Base-by-base conservation (phyloP, 2,797 vertebrate genomes). In the Phaenicophaeus curvirostris region DNA sequence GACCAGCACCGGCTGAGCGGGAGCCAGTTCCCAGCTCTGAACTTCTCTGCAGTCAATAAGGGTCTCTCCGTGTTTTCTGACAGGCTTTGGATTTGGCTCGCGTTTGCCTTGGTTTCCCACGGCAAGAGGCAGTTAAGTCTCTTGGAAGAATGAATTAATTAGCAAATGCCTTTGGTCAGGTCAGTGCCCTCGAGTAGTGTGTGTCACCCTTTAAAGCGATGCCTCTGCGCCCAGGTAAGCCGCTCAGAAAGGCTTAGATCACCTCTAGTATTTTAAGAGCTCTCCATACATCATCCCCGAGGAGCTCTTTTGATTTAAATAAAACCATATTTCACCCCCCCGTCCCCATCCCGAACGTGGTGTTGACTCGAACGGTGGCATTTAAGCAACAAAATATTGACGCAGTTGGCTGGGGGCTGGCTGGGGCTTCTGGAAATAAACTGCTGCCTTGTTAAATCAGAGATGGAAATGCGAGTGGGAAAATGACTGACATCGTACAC, bases 351-450 rank as follows among this genome's bases (percentile, higher is more conserved):
- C 67, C 30, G 95, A 91, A 74, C 1, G 5, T 25, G 15, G 91
- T 95, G 90, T 93, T 96, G 97, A 96, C 88, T 95, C 78, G 88
- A 95, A 79, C 57, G 17, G 27, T 93, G 95, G 94, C 96, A 61
- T 96, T 96, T 83, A 97, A 96, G 96, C 95, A 93, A 93, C 97
- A 96, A 97, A 97, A 97, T 97, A 97, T 97, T 97, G 92, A 93
- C 94, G 96, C 62, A 96, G 97, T 97, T 95, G 96, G 96, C 95
- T 85, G 46, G 80, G 96, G 87, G 93, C 96, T 95, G 94, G 75
- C 95, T 50, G 54, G 80, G 73, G 44, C 94, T 95, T 71, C 96
- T 96, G 95, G 97, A 97, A 97, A 98, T 97, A 97, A 98, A 96
- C 96, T 94, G 93, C 91, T 92, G 95, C 96, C 97, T 98, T 98